These are phyloP conservation scores for Indicator indicator DNA, from an alignment of 2,113 vertebrate species.

Conservation along the genomic window DNA sequence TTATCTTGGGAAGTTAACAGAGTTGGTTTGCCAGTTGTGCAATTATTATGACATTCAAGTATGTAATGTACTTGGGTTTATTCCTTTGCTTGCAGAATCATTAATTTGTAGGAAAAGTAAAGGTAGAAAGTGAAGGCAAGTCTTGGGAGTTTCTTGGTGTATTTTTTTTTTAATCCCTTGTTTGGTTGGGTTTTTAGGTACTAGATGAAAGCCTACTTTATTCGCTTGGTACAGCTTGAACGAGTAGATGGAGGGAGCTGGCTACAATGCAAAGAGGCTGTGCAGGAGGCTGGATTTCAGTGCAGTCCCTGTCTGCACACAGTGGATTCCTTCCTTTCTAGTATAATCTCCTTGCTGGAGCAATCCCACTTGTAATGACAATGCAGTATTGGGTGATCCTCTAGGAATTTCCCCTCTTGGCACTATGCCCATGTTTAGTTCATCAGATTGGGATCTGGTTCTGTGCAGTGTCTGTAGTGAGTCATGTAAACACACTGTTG, in stretches of 20 bases:
- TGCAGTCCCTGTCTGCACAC: not conserved
- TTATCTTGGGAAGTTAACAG: not conserved
- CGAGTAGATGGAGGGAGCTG: not conserved
- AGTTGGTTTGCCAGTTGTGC: not conserved
- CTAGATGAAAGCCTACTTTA: not conserved
- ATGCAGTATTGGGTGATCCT: not conserved
- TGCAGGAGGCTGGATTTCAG: not conserved
- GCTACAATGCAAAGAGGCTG: not conserved
- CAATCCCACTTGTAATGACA: not conserved
- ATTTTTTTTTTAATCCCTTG: not conserved
- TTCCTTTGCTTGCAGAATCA: not conserved
- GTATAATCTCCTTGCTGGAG: constrained; percentile 4
- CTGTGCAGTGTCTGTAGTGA: not conserved
- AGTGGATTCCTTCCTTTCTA: not conserved
- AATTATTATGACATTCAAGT: not conserved
- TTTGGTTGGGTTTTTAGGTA: not conserved
- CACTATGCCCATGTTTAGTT: not conserved
- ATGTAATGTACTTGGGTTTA: not conserved
- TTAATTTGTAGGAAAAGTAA: not conserved
- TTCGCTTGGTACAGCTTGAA: not conserved
- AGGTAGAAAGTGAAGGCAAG: not conserved
- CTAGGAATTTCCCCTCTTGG: constrained; percentile 40
- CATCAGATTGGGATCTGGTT: not conserved
- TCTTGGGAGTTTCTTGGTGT: not conserved
- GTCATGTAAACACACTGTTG: not conserved